Base-by-base conservation (phyloP, 2,797 vertebrate species). In the Morus bassanus region DNA sequence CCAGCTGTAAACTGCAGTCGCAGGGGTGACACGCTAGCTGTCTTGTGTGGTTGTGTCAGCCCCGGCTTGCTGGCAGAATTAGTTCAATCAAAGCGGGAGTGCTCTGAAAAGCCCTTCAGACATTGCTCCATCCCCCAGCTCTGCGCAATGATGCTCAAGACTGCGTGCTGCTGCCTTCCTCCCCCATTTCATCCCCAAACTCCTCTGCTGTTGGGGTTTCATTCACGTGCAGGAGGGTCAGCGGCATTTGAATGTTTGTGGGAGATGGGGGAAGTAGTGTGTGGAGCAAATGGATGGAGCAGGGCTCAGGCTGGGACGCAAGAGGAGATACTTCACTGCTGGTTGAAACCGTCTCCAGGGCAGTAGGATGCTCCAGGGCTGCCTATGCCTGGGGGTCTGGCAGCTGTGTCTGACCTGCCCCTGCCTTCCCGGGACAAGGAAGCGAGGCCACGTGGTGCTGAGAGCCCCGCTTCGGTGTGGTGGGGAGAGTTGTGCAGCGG, bases 11-110 rank as follows among this genome's bases (percentile, higher is more conserved):
- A 2, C 54, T 43, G 81, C 82, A 91, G 78, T 84, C 10, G 0
- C 70, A 33, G 82, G 69, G 76, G 65, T 95, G 94, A 93, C 93
- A 91, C 11, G 51, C 65, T 91, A 96, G 75, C 94, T 94, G 92
- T 96, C 95, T 85, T 30, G 39, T 86, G 87, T 8, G 18, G 59
- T 94, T 96, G 73, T 91, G 87, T 96, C 93, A 95, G 21, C 0
- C 30, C 73, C 0, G 0, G 27, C 91, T 88, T 27, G 74, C 82
- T 89, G 89, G 94, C 92, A 96, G 94, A 92, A 89, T 86, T 67
- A 84, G 73, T 95, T 93, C 93, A 84, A 2, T 95, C 94, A 92
- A 91, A 96, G 72, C 82, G 67, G 69, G 50, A 75, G 76, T 9
- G 59, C 54, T 94, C 61, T 69, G 77, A 68, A 97, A 88, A 95